A percentile compares a stretch with the other conserved stretches of the same genome.
phyloP scores from a whole-genome alignment of 2,797 vertebrate species.

The Sorex maritimensis region DNA sequence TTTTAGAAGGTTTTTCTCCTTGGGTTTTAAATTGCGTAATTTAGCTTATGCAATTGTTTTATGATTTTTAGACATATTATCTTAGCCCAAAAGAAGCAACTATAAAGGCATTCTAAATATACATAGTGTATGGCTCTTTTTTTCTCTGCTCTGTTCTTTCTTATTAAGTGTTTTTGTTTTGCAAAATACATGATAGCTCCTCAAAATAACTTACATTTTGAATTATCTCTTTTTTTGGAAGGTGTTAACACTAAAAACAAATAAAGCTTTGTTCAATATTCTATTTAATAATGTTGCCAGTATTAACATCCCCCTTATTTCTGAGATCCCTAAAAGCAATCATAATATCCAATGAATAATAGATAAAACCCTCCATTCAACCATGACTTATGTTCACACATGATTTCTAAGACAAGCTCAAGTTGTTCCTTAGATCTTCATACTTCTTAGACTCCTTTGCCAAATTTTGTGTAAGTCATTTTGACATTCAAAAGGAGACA shows the following conservation, averaged over 20 bases:
- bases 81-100: not conserved
- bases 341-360: constrained; percentile 16
- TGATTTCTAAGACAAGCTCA: constrained; percentile 28
- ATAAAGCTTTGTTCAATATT: not conserved
- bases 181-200: not conserved
- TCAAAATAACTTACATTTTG: constrained; percentile 17
- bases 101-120: constrained; percentile 9
- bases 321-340: constrained; percentile 6
- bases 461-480: constrained; percentile 71
- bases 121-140: not conserved
- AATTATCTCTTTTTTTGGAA: not conserved
- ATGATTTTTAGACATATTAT: not conserved
- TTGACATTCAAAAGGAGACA: constrained; percentile 78
- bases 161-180: not conserved
- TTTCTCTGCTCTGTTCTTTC: not conserved
- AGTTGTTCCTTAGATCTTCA: constrained; percentile 73
- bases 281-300: not conserved
- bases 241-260: not conserved
- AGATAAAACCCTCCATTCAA: constrained; percentile 56
- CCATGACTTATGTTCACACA: constrained; percentile 3
- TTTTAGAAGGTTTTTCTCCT: not conserved
- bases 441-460: constrained; percentile 67
- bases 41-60: too few species aligned
- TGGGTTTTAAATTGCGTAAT: not conserved
- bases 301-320: not conserved